Base-by-base conservation (phyloP, 2,888 invertebrate species). In the Sphinx pinastri region DNA sequence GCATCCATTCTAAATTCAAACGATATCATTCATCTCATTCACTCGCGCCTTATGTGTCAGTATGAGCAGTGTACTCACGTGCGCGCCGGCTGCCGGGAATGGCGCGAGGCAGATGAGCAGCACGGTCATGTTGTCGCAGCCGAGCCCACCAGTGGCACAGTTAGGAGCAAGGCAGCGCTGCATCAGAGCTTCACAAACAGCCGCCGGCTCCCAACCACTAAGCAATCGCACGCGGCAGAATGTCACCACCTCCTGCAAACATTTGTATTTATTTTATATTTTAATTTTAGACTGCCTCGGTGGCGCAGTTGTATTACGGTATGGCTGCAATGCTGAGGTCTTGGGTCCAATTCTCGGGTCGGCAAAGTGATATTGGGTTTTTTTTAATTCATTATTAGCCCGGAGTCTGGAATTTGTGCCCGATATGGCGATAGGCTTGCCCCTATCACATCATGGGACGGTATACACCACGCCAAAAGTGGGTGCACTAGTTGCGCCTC, bases 81-180 rank as follows among this genome's bases (percentile, higher is more conserved):
- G 78, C 31, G 82, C 81, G 45, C 83, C 77, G 31, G 77, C 71
- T 16, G 86, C 77, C 11, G 92, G 93, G 87, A 93, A 93, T 0
- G 93, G 93, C 55, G 87, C 81, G 14, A 99, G 96, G 84, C 98
- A 97, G 70, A 99, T 95, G 55, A 99, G 93, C 52, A 99, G 96
- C 5, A 99, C 99, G 31, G 99, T 99, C 99, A 99, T 99, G 93
- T 99, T 99, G 93, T 99, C 99, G 90, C 99, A 99, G 77, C 99
- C 99, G 59, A 99, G 95, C 1, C 99, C 99, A 60, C 98, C 98
- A 96, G 99, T 98, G 82, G 98, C 97, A 83, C 98, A 98, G 94
- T 99, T 99, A 4, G 99, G 99, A 1, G 99, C 99, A 70, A 99
- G 95, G 89, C 99, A 99, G 74, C 97, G 95, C 80, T 97, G 98